These are phyloP conservation scores for Myodes glareolus DNA, from an alignment of 2,113 vertebrate species.

Conservation along the genomic window DNA sequence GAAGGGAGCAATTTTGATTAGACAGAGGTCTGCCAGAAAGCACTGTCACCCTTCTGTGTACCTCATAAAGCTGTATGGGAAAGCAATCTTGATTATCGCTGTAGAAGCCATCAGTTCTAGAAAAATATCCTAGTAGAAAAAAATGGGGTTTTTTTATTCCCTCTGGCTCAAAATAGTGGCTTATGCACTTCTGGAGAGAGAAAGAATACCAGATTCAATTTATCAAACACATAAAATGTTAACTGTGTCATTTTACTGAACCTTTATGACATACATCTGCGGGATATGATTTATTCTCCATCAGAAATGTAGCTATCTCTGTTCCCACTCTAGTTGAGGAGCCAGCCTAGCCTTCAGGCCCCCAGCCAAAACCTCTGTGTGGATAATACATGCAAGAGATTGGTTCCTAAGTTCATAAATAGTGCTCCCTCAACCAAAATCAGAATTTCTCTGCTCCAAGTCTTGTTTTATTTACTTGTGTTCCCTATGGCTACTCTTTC, in stretches of 20 bases:
- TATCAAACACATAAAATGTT: constrained; percentile 81
- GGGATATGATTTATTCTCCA: constrained; percentile 69
- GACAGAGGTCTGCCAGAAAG: constrained; percentile 58
- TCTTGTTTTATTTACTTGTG: constrained; percentile 46
- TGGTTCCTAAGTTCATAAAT: constrained; percentile 39
- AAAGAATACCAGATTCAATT: constrained; percentile 76
- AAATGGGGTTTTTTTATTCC: constrained; percentile 27
- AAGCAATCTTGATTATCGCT: constrained; percentile 79
- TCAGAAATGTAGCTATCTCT: constrained; percentile 59
- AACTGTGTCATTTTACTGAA: constrained; percentile 78
- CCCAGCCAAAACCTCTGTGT: constrained; percentile 22
- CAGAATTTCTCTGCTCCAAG: constrained; percentile 17
- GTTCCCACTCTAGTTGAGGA: constrained; percentile 26
- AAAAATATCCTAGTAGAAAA: constrained; percentile 78
- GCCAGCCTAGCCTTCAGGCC: constrained; percentile 43
- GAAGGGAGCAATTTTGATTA: constrained; percentile 61
- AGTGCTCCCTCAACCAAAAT: constrained; percentile 6
- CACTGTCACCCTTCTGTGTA: constrained; percentile 47
- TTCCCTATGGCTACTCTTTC: background rate
- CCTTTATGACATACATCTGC: constrained; percentile 73
- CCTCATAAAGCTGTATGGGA: constrained; percentile 70
- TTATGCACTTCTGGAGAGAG: constrained; percentile 75
- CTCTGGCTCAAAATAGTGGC: constrained; percentile 73
- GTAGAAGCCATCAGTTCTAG: constrained; percentile 75
- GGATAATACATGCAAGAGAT: constrained; percentile 49